Conservation (phyloP, 2,888 invertebrate genomes). For the Agonopterix heracliana region DNA sequence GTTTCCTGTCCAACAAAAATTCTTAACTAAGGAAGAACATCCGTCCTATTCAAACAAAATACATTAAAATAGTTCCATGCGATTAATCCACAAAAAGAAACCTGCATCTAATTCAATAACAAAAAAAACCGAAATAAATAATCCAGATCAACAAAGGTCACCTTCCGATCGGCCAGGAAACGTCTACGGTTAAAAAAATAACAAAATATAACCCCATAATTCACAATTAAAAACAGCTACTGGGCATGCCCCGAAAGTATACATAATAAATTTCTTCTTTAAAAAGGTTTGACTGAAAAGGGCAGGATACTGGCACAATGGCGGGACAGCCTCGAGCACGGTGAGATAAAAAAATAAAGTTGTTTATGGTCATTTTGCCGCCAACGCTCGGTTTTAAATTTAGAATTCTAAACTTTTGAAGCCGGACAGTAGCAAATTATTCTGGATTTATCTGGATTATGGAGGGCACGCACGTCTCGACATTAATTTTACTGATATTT, state of each 20-base stretch:
- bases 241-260: conserved; percentile 69
- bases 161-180: conserved; percentile 64
- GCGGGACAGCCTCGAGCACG: conserved; percentile 48
- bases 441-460: not conserved
- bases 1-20: conserved; percentile 27
- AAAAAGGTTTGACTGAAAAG: conserved; percentile 72
- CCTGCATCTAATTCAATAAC: conserved; percentile 52
- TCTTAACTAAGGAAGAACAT: conserved; percentile 41
- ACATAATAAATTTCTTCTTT: conserved; percentile 73
- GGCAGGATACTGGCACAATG: conserved; percentile 67
- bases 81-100: conserved; percentile 48
- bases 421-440: conserved; percentile 18
- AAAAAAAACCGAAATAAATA: conserved; percentile 45
- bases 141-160: conserved; percentile 57
- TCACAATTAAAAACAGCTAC: conserved; percentile 75
- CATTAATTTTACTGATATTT: too few species aligned
- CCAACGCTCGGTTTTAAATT: conserved; percentile 67
- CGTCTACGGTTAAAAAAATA: conserved; percentile 39
- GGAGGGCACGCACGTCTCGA: too few species aligned
- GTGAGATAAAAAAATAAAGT: conserved; percentile 55
- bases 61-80: conserved; percentile 49
- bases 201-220: conserved; percentile 58
- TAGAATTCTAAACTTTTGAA: conserved; percentile 50
- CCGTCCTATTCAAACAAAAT: conserved; percentile 47
- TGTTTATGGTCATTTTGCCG: conserved; percentile 71